phyloP scores from a whole-genome alignment of 2,113 vertebrate genomes.

The Osmerus mordax region DNA sequence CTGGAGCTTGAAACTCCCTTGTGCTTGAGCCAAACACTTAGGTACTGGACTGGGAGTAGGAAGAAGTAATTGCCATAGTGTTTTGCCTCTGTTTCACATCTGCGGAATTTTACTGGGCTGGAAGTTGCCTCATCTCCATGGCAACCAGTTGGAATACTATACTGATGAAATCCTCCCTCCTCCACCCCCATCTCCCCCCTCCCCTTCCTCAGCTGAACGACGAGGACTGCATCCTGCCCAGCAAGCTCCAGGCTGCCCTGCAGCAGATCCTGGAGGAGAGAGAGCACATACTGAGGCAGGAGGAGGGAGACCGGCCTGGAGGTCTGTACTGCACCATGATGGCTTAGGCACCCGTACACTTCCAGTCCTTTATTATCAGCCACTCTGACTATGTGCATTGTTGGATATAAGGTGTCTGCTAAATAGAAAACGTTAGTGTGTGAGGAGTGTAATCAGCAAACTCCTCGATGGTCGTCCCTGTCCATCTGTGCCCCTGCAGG shows the following conservation, averaged over 20 bases:
- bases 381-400: too few species aligned
- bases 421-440: too few species aligned
- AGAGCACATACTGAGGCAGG: conserved; percentile 79
- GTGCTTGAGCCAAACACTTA: neutral
- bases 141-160: neutral
- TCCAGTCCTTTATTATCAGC: neutral
- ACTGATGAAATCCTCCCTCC: neutral
- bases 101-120: neutral
- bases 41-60: neutral
- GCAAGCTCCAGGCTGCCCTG: conserved; percentile 91
- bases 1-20: neutral
- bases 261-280: conserved; percentile 89
- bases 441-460: too few species aligned
- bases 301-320: conserved; percentile 61
- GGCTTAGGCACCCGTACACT: neutral
- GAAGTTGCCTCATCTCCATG: neutral
- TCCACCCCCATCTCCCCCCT: neutral
- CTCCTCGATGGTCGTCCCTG: too few species aligned
- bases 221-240: conserved; percentile 93
- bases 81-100: neutral
- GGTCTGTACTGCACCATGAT: conserved; percentile 61
- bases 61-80: neutral
- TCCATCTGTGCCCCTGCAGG: conserved; percentile 32
- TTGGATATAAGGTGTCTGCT: too few species aligned
- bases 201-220: conserved; percentile 78